Conservation (phyloP, 1,140 invertebrate genomes). For the Leptinotarsa undecemlineata region DNA sequence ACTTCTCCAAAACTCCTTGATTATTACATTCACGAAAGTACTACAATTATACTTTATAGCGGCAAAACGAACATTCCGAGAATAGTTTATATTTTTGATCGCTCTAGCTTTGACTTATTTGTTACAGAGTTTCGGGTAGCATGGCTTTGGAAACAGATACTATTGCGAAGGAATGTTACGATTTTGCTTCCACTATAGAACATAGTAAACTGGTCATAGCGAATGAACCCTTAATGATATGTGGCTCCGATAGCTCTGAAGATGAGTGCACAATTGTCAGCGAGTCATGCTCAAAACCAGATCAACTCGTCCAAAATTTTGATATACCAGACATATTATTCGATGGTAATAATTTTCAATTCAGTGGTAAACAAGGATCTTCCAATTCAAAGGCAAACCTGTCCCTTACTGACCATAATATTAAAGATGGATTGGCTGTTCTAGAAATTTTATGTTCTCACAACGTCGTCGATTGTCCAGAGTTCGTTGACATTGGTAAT, state of each 20-base stretch:
- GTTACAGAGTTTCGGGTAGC: neutral
- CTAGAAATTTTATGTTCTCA: slow-evolving; percentile 24
- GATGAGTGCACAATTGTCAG: slow-evolving; percentile 27
- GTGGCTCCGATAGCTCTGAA: neutral
- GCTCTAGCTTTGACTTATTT: slow-evolving; percentile 11
- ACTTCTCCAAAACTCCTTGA: no score
- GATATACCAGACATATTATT: slow-evolving; percentile 22
- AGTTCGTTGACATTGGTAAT: slow-evolving; percentile 31
- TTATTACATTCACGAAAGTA: no score
- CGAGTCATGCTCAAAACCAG: slow-evolving; percentile 23
- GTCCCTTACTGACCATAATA: neutral
- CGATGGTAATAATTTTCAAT: slow-evolving; percentile 16
- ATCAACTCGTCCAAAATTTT: neutral
- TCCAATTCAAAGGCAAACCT: neutral
- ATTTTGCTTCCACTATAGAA: neutral
- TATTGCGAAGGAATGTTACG: neutral
- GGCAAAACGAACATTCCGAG: no score
- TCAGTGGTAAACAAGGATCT: neutral
- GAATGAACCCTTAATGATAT: slow-evolving; percentile 5
- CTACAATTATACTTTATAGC: no score
- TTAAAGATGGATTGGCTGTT: slow-evolving; percentile 3
- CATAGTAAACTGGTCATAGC: neutral
- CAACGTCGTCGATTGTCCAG: slow-evolving; percentile 22
- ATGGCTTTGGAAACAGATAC: slow-evolving; percentile 17
- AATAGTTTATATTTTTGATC: neutral